Evolutionary conservation across 2,113 vertebrate species (phyloP).

Genomic region (Lonchura striata): DNA sequence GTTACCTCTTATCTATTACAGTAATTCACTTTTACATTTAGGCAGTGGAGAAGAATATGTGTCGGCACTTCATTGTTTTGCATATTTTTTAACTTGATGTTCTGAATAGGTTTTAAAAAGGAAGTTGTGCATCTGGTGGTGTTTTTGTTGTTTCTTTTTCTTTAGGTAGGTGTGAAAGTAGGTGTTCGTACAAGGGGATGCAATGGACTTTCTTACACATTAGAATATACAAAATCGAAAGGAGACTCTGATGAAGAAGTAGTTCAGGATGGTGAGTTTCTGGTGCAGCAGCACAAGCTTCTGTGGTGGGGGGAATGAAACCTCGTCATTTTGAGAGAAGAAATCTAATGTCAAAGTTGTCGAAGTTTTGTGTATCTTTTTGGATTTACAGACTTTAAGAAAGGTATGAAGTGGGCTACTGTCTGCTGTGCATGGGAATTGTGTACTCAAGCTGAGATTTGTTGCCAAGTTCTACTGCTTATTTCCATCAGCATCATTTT

Average conservation of each 20-base stretch:
- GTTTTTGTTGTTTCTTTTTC: background rate
- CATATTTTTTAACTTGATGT: background rate
- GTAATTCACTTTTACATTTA: background rate
- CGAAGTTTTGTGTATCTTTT: background rate
- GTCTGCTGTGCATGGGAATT: background rate
- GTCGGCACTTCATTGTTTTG: background rate
- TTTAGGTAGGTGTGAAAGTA: slow-evolving; percentile 91
- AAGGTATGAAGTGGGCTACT: background rate
- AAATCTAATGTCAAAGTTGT: background rate
- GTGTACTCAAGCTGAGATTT: background rate
- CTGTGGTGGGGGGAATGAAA: background rate
- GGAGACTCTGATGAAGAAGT: slow-evolving; percentile 95
- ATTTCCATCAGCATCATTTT: background rate
- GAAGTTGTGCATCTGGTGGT: background rate
- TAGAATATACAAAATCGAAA: slow-evolving; percentile 91
- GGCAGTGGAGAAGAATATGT: background rate
- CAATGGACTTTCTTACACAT: slow-evolving; percentile 93
- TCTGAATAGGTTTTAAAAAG: background rate
- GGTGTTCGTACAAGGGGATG: slow-evolving; percentile 95
- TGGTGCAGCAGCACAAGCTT: background rate
- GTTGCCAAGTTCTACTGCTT: background rate
- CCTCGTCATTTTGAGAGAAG: background rate
- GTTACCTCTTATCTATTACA: background rate
- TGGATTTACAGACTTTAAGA: background rate
- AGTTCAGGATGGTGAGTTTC: slow-evolving; percentile 87